Evolutionary conservation across 2,888 invertebrate genomes (phyloP).

Genomic region (Chloromyia formosa): DNA sequence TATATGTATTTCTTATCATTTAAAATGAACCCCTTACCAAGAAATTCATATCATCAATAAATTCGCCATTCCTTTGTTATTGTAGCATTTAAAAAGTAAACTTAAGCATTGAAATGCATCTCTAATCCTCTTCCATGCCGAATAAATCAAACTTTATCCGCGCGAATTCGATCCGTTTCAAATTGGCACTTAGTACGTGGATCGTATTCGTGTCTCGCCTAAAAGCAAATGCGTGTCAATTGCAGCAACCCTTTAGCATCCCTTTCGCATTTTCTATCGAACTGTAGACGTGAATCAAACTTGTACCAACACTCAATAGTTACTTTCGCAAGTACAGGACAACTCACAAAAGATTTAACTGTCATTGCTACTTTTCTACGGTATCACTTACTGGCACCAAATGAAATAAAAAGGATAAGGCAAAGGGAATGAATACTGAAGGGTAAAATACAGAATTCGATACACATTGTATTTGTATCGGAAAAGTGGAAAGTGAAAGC

Average conservation of each 20-base stretch:
- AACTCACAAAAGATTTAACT: slow-evolving; percentile 30
- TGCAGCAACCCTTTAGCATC: slow-evolving; percentile 38
- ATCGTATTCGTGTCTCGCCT: slow-evolving; percentile 42
- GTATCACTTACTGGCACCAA: slow-evolving; percentile 30
- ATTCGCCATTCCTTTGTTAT: too few species aligned
- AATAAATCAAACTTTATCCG: slow-evolving; percentile 22
- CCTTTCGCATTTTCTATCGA: background rate
- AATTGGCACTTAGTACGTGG: slow-evolving; percentile 45
- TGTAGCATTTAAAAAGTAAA: too few species aligned
- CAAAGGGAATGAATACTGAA: background rate
- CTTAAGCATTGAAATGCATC: background rate
- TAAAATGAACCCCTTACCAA: too few species aligned
- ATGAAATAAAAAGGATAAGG: slow-evolving; percentile 36
- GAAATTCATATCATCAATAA: too few species aligned
- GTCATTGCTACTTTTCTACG: slow-evolving; percentile 26
- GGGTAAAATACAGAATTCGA: slow-evolving; percentile 28
- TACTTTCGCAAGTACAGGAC: background rate
- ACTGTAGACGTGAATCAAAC: background rate
- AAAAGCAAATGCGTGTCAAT: slow-evolving; percentile 48
- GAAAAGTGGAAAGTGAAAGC: background rate
- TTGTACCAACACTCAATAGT: background rate
- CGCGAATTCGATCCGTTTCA: slow-evolving; percentile 36
- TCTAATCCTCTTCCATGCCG: background rate
- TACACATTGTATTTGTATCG: slow-evolving; percentile 30
- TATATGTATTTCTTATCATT: too few species aligned